Conservation (phyloP, 2,113 vertebrate species). For the Galbula dea region DNA sequence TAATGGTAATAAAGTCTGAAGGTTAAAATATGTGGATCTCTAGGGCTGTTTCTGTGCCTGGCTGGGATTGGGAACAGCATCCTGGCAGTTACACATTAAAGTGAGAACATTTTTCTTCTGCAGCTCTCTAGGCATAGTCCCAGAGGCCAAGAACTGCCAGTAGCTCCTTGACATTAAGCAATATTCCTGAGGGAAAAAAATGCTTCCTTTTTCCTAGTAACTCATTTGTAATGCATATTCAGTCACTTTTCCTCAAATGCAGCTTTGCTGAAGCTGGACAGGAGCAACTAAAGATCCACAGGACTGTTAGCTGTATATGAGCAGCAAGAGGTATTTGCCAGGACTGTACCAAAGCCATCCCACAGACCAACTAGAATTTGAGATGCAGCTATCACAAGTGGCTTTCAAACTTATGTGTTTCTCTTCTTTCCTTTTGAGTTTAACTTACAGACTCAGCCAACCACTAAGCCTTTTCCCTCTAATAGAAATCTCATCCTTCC, state of each 20-base stretch:
- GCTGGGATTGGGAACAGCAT: background rate
- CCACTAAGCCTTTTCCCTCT: background rate
- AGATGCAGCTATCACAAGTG: background rate
- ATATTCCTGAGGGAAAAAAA: constrained; percentile 14
- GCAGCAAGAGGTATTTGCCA: background rate
- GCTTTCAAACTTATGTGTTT: background rate
- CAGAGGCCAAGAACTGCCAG: background rate
- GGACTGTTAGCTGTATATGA: background rate
- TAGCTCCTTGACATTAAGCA: constrained; percentile 29
- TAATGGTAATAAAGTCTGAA: constrained; percentile 57
- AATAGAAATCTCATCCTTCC: background rate
- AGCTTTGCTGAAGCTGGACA: background rate
- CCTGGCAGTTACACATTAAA: background rate
- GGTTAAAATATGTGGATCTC: constrained; percentile 46
- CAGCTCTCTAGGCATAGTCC: background rate
- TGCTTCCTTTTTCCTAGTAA: background rate
- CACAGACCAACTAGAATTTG: background rate
- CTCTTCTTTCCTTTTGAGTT: background rate
- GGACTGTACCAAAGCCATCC: background rate
- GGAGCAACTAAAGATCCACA: background rate
- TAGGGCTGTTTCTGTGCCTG: constrained; percentile 22
- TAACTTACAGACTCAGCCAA: background rate
- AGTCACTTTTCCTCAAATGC: background rate
- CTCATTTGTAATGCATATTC: background rate
- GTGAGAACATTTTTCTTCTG: background rate